These are phyloP conservation scores for Marasmarcha lunaedactyla DNA, from an alignment of 2,888 invertebrate species.

Conservation along the genomic window DNA sequence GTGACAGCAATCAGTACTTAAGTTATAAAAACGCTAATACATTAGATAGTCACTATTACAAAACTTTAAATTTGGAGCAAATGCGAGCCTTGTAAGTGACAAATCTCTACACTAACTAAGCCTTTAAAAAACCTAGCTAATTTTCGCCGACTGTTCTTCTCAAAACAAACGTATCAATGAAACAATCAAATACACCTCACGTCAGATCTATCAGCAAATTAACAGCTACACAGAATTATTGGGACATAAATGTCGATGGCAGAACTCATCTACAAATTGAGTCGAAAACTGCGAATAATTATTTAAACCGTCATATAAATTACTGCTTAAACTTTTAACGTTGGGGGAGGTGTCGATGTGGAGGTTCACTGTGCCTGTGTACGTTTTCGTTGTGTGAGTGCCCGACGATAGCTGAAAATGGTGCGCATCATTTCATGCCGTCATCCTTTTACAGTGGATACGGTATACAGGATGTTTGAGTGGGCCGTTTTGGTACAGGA, in stretches of 20 bases:
- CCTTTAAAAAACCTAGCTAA: too few relatives aligned
- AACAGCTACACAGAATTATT: slow-evolving; percentile 6
- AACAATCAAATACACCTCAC: too few relatives aligned
- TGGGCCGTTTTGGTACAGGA: too few relatives aligned
- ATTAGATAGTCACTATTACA: too few relatives aligned
- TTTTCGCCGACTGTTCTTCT: too few relatives aligned
- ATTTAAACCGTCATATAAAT: slow-evolving; percentile 71
- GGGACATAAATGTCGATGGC: slow-evolving; percentile 45
- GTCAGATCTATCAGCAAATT: too few relatives aligned
- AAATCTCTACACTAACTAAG: too few relatives aligned
- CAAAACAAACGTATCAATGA: too few relatives aligned
- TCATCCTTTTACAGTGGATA: slow-evolving; percentile 48
- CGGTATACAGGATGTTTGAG: slow-evolving; percentile 19
- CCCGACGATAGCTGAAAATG: slow-evolving; percentile 48
- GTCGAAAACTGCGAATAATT: slow-evolving; percentile 68
- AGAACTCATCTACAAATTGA: slow-evolving; percentile 65
- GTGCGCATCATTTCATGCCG: slow-evolving; percentile 62
- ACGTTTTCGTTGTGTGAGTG: slow-evolving; percentile 32
- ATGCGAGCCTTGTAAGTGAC: too few relatives aligned
- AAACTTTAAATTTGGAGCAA: too few relatives aligned
- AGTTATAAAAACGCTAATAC: too few relatives aligned
- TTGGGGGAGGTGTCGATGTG: slow-evolving; percentile 31
- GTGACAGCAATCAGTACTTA: too few relatives aligned
- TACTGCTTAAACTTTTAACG: slow-evolving; percentile 68
- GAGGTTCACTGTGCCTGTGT: slow-evolving; percentile 18